Evolutionary conservation across 2,888 invertebrate genomes (phyloP).

Genomic region (Notocelia uddmanniana): DNA sequence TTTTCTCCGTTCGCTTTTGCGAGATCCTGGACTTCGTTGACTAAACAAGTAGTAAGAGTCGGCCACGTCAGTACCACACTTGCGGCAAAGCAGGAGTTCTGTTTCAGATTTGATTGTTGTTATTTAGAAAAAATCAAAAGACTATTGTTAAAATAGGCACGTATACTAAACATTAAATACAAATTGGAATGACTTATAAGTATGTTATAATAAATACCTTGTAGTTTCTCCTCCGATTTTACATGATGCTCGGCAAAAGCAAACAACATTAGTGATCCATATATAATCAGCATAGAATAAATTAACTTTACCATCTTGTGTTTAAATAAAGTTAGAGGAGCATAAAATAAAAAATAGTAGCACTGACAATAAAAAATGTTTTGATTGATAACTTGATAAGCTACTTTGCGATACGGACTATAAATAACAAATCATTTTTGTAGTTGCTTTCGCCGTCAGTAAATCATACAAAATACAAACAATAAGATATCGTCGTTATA

Average conservation of each 20-base stretch:
- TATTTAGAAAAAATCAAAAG: constrained; percentile 12
- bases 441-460: background rate
- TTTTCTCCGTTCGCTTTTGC: constrained; percentile 76
- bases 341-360: background rate
- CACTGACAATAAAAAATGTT: constrained; percentile 1
- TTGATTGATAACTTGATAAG: constrained; percentile 1
- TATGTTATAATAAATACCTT: constrained; percentile 49
- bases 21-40: constrained; percentile 81
- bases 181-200: constrained; percentile 12
- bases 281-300: constrained; percentile 58
- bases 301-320: constrained; percentile 65
- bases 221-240: constrained; percentile 48
- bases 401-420: constrained; percentile 1
- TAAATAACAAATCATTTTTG: constrained; percentile 6
- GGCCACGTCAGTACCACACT: constrained; percentile 86
- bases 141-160: background rate
- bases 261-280: constrained; percentile 52
- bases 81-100: constrained; percentile 86
- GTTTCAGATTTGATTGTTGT: constrained; percentile 55
- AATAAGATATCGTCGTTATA: background rate
- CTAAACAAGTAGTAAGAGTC: constrained; percentile 82
- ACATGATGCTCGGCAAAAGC: constrained; percentile 56
- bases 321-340: background rate
- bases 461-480: background rate
- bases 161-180: constrained; percentile 30